Evolutionary conservation across 2,113 vertebrate species (phyloP).

Genomic region (Malurus melanocephalus): DNA sequence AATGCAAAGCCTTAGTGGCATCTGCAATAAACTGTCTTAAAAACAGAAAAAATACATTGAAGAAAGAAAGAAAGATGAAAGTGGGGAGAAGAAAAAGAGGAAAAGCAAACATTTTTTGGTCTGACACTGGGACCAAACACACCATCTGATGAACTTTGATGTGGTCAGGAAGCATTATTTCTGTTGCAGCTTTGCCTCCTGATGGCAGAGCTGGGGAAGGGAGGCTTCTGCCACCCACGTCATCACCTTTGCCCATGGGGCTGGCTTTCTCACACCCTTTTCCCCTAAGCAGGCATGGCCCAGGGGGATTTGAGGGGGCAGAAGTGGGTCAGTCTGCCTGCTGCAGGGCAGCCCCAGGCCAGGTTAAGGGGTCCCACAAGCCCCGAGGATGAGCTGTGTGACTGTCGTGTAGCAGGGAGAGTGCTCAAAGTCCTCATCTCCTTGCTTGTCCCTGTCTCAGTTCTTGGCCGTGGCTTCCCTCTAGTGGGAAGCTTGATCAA

Average conservation of each 20-base stretch:
- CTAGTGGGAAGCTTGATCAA: constrained; percentile 47
- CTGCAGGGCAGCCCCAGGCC: neutral
- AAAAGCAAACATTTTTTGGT: constrained; percentile 32
- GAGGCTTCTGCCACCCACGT: neutral
- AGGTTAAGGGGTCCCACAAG: neutral
- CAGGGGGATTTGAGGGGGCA: neutral
- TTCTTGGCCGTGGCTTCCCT: constrained; percentile 47
- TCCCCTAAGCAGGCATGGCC: neutral
- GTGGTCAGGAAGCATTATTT: neutral
- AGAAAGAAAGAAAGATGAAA: neutral
- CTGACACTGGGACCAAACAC: neutral
- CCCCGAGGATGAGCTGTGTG: neutral
- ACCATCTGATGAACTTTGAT: neutral
- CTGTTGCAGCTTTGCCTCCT: neutral
- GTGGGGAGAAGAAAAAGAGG: neutral
- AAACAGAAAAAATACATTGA: neutral
- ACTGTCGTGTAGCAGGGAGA: neutral
- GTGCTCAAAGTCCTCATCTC: neutral
- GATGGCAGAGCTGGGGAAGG: neutral
- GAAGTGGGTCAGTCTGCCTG: neutral
- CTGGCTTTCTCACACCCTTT: neutral
- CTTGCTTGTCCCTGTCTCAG: neutral
- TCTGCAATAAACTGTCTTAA: neutral
- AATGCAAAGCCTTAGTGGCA: neutral
- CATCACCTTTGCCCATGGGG: rapidly evolving